phyloP scores from a whole-genome alignment of 92 coral and sea anemone species.

The Plumapathes pennacea region DNA sequence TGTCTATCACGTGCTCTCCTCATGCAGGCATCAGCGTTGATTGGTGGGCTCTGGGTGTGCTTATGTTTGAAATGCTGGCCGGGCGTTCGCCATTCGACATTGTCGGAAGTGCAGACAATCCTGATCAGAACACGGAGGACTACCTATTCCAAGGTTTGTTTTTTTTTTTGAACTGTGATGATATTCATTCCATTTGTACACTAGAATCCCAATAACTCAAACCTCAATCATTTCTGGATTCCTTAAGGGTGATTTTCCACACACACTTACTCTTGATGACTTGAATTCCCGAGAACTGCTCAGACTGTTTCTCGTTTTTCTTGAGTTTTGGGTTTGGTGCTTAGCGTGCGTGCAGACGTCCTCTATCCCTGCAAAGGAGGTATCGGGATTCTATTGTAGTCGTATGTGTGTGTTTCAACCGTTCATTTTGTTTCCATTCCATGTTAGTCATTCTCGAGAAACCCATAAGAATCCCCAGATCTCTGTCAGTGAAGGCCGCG shows the following conservation, averaged over 20 bases:
- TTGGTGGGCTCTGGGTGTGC: constrained; percentile 99
- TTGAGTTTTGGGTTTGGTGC: too few species aligned
- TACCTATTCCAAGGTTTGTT: constrained; percentile 90
- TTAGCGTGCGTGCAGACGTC: too few species aligned
- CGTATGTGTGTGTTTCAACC: too few species aligned
- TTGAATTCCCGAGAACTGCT: too few species aligned
- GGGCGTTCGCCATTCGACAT: constrained; percentile 99
- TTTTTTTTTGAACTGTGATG: neutral
- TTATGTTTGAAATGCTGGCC: constrained; percentile 95
- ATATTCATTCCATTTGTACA: neutral
- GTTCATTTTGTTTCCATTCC: too few species aligned
- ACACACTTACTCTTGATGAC: neutral
- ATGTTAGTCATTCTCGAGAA: constrained; percentile 98
- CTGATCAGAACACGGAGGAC: constrained; percentile 98
- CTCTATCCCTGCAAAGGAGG: too few species aligned
- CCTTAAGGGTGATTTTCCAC: neutral
- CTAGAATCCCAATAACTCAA: neutral
- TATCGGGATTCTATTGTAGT: too few species aligned
- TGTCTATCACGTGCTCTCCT: neutral
- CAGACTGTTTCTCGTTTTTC: too few species aligned
- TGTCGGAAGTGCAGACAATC: constrained; percentile 96
- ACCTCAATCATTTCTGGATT: neutral
- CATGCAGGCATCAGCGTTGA: constrained; percentile 83
- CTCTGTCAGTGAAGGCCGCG: constrained; percentile 97
- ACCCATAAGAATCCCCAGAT: constrained; percentile 96